These are phyloP conservation scores for Pomatorhinus ruficollis DNA, from an alignment of 2,113 vertebrate species.

Conservation along the genomic window DNA sequence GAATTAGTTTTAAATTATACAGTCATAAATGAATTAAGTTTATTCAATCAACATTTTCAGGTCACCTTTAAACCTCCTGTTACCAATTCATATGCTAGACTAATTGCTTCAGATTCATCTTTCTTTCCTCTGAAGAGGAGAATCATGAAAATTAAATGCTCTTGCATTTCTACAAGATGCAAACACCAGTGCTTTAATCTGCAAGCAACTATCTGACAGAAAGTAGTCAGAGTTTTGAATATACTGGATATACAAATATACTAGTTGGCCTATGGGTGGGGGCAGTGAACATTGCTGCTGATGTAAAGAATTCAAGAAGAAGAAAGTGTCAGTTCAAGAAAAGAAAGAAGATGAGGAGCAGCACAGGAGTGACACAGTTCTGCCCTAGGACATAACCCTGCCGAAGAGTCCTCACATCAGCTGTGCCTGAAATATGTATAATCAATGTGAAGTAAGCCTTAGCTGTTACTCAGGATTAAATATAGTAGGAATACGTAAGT, in stretches of 20 bases:
- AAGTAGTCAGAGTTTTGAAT: background rate
- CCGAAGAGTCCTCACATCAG: background rate
- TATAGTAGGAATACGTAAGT: background rate
- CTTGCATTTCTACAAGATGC: background rate
- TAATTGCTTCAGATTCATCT: conserved; percentile 35
- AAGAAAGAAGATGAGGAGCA: background rate
- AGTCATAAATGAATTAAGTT: conserved; percentile 28
- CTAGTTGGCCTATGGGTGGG: background rate
- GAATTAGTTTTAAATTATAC: conserved; percentile 14
- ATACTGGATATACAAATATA: background rate
- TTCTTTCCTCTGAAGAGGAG: background rate
- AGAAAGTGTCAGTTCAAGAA: conserved; percentile 26
- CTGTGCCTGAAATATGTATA: background rate
- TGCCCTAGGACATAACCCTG: conserved; percentile 10
- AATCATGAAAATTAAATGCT: background rate
- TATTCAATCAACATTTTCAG: conserved; percentile 27
- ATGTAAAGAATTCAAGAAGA: conserved; percentile 9
- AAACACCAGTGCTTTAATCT: background rate
- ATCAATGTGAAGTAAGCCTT: background rate
- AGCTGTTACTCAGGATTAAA: conserved; percentile 5
- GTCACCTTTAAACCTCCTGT: conserved; percentile 43
- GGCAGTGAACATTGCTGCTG: background rate
- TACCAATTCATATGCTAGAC: background rate
- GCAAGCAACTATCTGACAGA: background rate
- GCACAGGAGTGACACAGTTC: conserved; percentile 2